Percentiles rank a stretch among this genome's conserved stretches.
These are phyloP conservation scores for Vidua chalybeata DNA, from an alignment of 2,113 vertebrate genomes.

Conservation along the genomic window DNA sequence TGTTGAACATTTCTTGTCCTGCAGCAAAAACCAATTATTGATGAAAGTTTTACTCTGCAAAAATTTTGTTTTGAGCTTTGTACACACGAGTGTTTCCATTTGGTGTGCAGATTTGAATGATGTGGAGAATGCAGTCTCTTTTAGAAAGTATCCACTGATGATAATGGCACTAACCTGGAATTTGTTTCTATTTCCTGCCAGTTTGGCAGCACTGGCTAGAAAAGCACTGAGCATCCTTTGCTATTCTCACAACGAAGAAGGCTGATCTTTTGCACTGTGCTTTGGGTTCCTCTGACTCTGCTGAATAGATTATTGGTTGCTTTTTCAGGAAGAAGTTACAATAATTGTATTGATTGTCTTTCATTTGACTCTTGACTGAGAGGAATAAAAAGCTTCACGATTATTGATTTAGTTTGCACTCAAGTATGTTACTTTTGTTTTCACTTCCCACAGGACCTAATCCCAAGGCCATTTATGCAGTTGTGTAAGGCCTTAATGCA, in stretches of 20 bases:
- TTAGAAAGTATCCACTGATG: background rate
- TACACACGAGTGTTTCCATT: background rate
- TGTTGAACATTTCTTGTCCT: slow-evolving; percentile 31
- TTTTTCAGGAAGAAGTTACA: slow-evolving; percentile 47
- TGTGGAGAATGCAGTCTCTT: background rate
- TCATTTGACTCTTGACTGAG: slow-evolving; percentile 67
- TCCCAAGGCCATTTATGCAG: slow-evolving; percentile 33
- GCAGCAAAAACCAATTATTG: slow-evolving; percentile 2
- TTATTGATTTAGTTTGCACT: slow-evolving; percentile 23
- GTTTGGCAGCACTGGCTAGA: background rate
- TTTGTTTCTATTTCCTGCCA: background rate
- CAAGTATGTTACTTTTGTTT: slow-evolving; percentile 62
- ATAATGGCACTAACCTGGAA: background rate
- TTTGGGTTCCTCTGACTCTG: background rate
- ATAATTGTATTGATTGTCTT: slow-evolving; percentile 52
- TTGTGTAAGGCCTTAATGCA: slow-evolving; percentile 45
- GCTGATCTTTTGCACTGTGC: background rate
- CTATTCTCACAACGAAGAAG: background rate
- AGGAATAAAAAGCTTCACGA: slow-evolving; percentile 44
- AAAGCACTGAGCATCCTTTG: background rate
- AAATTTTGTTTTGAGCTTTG: background rate
- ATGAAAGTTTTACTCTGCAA: background rate
- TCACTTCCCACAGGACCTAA: slow-evolving; percentile 49
- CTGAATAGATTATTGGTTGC: slow-evolving; percentile 20
- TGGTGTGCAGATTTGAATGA: background rate